A percentile compares a stretch with the other conserved stretches of the same genome.
Evolutionary conservation across 2,113 vertebrate genomes (phyloP).

Genomic region (Riparia riparia): DNA sequence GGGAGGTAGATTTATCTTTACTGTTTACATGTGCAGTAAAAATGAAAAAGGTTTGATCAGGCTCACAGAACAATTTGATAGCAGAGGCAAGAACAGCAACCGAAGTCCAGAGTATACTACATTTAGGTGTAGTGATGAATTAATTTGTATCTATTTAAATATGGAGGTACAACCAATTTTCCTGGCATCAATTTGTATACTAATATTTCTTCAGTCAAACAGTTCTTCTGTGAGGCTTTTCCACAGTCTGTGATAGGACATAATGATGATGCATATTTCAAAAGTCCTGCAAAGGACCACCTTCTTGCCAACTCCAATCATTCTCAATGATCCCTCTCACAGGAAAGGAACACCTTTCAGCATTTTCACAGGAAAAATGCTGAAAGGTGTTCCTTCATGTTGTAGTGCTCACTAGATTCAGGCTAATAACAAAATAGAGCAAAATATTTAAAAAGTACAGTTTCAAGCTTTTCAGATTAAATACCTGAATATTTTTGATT

Average conservation of each 20-base stretch:
- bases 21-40: neutral
- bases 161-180: neutral
- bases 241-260: neutral
- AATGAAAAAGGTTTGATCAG: neutral
- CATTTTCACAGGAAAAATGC: neutral
- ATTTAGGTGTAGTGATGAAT: neutral
- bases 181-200: neutral
- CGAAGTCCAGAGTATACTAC: neutral
- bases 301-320: neutral
- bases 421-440: neutral
- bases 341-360: neutral
- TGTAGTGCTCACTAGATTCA: neutral
- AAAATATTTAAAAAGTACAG: neutral
- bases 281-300: neutral
- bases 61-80: neutral
- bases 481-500: neutral
- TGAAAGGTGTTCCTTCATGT: neutral
- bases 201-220: neutral
- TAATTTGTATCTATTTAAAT: neutral
- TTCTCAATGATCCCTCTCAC: neutral
- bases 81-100: neutral
- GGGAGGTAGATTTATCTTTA: neutral
- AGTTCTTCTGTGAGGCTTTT: neutral
- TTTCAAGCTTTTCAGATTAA: neutral
- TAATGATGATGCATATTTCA: neutral